Percentiles rank a stretch among this genome's conserved stretches.
Evolutionary conservation across 2,797 vertebrate genomes (phyloP).

Genomic region (Fratercula arctica): DNA sequence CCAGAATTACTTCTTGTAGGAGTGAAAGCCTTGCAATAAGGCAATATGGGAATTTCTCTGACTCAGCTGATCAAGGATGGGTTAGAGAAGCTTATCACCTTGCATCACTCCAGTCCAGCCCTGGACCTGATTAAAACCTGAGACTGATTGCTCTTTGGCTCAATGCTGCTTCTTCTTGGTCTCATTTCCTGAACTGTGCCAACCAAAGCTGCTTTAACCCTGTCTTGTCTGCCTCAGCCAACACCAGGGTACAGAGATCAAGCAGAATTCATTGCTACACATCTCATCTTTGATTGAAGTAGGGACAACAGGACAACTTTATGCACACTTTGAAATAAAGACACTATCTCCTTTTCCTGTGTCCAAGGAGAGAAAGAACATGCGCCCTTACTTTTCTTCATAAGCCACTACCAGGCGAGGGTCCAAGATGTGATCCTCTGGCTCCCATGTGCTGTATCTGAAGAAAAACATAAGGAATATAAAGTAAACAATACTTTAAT

Average conservation of each 20-base stretch:
- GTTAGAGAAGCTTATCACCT: neutral
- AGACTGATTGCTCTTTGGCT: neutral
- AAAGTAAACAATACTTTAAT: slow-evolving; percentile 53
- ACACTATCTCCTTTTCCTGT: neutral
- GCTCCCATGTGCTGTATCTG: slow-evolving; percentile 99
- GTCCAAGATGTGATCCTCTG: slow-evolving; percentile 98
- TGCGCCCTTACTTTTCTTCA: slow-evolving; percentile 92
- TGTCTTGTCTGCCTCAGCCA: neutral
- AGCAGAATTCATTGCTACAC: neutral
- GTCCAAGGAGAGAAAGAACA: neutral
- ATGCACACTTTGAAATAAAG: neutral
- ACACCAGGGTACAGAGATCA: neutral
- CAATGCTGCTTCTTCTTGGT: neutral
- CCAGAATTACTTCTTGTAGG: neutral
- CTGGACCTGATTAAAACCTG: neutral
- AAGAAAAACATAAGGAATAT: slow-evolving; percentile 60
- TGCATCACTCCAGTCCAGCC: neutral
- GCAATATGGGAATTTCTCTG: neutral
- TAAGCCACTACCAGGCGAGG: slow-evolving; percentile 95
- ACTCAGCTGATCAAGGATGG: neutral
- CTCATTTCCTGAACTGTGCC: neutral
- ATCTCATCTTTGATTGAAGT: neutral
- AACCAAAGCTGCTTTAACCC: slow-evolving; percentile 1
- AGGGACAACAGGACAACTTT: neutral
- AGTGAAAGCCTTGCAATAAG: slow-evolving; percentile 4